Evolutionary conservation across 2,113 vertebrate genomes (phyloP).

Genomic region (Istiophorus platypterus): DNA sequence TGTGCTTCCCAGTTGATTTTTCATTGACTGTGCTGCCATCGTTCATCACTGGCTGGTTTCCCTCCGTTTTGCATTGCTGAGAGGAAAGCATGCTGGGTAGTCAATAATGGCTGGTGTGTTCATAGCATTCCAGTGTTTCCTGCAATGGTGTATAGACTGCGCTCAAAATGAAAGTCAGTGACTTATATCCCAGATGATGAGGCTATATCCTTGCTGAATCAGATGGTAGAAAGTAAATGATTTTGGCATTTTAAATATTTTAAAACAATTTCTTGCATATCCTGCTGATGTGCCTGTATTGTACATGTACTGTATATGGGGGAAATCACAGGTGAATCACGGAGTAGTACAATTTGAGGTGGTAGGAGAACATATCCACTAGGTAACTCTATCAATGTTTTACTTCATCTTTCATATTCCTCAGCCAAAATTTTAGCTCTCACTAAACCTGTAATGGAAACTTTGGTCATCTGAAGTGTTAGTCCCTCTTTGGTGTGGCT

Average conservation of each 20-base stretch:
- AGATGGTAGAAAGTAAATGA: not conserved
- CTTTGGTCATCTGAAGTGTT: conserved; percentile 29
- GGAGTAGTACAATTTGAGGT: not conserved
- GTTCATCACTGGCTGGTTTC: conserved; percentile 82
- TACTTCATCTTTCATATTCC: not conserved
- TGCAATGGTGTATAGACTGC: conserved; percentile 49
- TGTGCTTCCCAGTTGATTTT: conserved; percentile 85
- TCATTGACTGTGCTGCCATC: conserved; percentile 86
- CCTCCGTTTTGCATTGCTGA: conserved; percentile 65
- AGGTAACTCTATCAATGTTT: not conserved
- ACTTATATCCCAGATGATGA: conserved; percentile 40
- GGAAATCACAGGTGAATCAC: not conserved
- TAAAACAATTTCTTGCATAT: not conserved
- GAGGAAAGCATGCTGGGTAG: conserved; percentile 60
- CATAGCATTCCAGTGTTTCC: conserved; percentile 52
- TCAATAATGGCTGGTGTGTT: conserved; percentile 59
- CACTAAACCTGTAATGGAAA: conserved; percentile 42
- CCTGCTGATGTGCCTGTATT: not conserved
- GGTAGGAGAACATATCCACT: not conserved
- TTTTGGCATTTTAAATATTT: not conserved
- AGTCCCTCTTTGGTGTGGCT: conserved; percentile 59
- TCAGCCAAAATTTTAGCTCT: not conserved
- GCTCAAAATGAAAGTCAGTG: conserved; percentile 17
- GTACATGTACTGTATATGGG: not conserved
- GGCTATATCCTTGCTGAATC: not conserved